A percentile compares a stretch with the other conserved stretches of the same genome.
These are phyloP conservation scores for Hybognathus amarus DNA, from an alignment of 2,797 vertebrate species.

Conservation along the genomic window DNA sequence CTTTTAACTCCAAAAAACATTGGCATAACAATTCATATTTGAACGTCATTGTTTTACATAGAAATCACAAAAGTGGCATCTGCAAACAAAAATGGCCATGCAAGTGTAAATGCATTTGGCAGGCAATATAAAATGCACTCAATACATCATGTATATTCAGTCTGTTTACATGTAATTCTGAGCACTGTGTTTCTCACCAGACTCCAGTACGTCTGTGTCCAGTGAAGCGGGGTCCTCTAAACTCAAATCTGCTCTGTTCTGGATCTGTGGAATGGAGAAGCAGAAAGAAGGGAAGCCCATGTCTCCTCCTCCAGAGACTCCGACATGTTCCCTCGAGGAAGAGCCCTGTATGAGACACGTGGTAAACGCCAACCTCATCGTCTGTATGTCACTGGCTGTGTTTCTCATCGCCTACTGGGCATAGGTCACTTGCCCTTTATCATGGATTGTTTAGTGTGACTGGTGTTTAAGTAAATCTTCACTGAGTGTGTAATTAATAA, in stretches of 20 bases:
- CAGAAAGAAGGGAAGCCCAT: not conserved
- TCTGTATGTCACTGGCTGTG: slow-evolving; percentile 78
- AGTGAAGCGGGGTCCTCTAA: slow-evolving; percentile 63
- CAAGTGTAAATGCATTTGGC: not conserved
- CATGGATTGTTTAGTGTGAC: slow-evolving; percentile 54
- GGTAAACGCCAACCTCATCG: slow-evolving; percentile 85
- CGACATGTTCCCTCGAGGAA: slow-evolving; percentile 76
- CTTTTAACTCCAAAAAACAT: not conserved
- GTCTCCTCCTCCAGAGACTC: slow-evolving; percentile 12
- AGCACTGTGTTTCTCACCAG: slow-evolving; percentile 56
- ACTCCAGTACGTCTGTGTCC: slow-evolving; percentile 53
- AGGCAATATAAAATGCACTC: not conserved
- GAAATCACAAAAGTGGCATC: not conserved
- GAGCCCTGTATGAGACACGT: slow-evolving; percentile 71
- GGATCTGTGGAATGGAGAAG: slow-evolving; percentile 91
- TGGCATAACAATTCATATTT: not conserved
- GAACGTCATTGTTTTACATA: not conserved
- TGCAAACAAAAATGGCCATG: not conserved
- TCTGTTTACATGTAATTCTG: not conserved
- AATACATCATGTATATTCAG: not conserved
- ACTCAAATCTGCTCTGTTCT: slow-evolving; percentile 78
- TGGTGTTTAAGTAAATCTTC: not conserved
- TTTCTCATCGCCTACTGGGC: slow-evolving; percentile 93
- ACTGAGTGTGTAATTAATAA: not conserved
- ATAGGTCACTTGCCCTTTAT: not conserved